Base-by-base conservation (phyloP, 2,797 vertebrate species). In the Urophycis tenuis region DNA sequence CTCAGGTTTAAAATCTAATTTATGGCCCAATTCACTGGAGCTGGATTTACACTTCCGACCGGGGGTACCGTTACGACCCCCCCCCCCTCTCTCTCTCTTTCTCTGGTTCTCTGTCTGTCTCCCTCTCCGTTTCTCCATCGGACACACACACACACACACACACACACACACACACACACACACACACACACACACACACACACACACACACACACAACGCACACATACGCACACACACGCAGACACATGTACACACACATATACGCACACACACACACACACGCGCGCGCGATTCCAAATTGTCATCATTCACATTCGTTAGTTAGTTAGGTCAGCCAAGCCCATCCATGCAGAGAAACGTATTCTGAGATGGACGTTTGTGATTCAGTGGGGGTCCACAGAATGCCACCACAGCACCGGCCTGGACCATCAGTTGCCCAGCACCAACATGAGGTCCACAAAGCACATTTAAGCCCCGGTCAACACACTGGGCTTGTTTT, bases 31-130 rank as follows among this genome's bases (percentile, higher is more conserved):
- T 88, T 91, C 78, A 82, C 90, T 84, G 90, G 91, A 91, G 89
- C 89, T 90, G 91, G 87, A 92, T 91, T 91, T 92, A 87, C 87
- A 92, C 92, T 92, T 93, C 93, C 92, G 89, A 92, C 88, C 85
- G 77, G 83, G 89, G 89, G 91, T 93, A 87, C 79, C 79, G 77
- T 94, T 93, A 92, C 87, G 87, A 86, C 78, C 49, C 74, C 74
- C 75, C 72, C 72, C 35, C 14, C 25, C 72, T 41, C 34, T 25
- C 35, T 41, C 72, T 73, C 72, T 73, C 35, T 73, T 14, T 41
- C 10, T 73, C 14, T 72, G 41, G 41, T 11, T n/a, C 71, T 6
- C 70, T 75, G n/a, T 3, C 49, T 83, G 29, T 77, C 39, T 45
- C 75, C 80, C 39, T 67, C 72, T 81, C 10, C 17, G 49, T 76